Base-by-base conservation (phyloP, 2,888 invertebrate genomes). In the Lepas anatifera region DNA sequence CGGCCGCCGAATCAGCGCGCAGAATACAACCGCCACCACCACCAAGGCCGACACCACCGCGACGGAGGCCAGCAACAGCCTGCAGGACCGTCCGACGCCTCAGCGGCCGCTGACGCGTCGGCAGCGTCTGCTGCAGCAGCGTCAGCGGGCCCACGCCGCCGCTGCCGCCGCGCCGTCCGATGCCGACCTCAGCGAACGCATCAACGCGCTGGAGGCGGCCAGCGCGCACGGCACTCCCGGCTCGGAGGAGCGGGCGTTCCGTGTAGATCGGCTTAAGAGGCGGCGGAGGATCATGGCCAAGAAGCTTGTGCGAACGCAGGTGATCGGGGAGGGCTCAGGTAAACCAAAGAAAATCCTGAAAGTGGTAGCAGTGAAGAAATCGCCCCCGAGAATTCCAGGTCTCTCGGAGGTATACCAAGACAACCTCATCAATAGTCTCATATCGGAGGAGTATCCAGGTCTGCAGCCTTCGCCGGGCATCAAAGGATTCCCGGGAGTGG, bases 401-500 rank as follows among this genome's bases (percentile, higher is more conserved):
- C 58, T 58, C 6, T 35, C 58, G 11, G 58, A 58, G 35, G 58
- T 58, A 7, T 58, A 58, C 58, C 58, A 58, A 16, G 58, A 58
- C 58, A 58, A 58, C 58, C 58, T 58, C 16, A 32, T 58, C 35
- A 58, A 58, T 35, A 58, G 58, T 16, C 58, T 58, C 22, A 58
- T 58, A 18, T 58, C 58, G 18, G 58, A 58, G 58, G 58, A 58
- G 35, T 58, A 58, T 25, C 58, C 58, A 16, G 18, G 32, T 32
- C 58, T 58, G 22, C 18, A 58, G 58, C 58, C 58, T 32, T 18
- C 35, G 58, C 68, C 76, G 10, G 58, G 58, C 35, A 58, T 58
- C 58, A 58, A 58, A 35, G 58, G 58, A 32, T 58, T 73, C 48
- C 74, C 74, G 1, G 74, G 74, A 2, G 69, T 72, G 6, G 74